Evolutionary conservation across 2,888 invertebrate species (phyloP).

Genomic region (Acleris emargana): DNA sequence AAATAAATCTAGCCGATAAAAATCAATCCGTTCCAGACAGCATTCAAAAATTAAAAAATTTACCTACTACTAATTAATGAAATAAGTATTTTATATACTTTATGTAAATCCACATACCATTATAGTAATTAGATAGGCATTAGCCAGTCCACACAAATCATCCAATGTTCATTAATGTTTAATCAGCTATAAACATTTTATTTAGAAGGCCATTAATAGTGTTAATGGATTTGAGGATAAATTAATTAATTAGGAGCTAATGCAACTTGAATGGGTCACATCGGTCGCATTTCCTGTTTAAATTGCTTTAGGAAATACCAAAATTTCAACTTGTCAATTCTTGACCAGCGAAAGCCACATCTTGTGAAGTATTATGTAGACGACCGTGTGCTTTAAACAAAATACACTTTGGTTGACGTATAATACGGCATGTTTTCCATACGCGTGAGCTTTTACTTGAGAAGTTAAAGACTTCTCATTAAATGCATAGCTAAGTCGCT

Average conservation of each 20-base stretch:
- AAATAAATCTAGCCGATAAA: conserved; percentile 13
- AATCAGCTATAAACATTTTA: conserved; percentile 34
- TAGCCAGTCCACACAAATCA: conserved; percentile 26
- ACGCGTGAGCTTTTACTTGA: too few relatives aligned
- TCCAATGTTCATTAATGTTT: conserved; percentile 29
- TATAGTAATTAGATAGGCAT: conserved; percentile 27
- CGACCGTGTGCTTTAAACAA: not conserved
- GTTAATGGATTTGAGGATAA: conserved; percentile 28
- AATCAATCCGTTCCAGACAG: conserved; percentile 18
- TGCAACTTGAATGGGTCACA: conserved; percentile 6
- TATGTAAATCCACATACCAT: conserved; percentile 26
- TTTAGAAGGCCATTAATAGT: conserved; percentile 26
- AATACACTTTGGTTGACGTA: too few relatives aligned
- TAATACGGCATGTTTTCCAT: too few relatives aligned
- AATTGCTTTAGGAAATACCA: not conserved
- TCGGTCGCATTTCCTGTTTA: conserved; percentile 12
- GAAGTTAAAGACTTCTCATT: too few relatives aligned
- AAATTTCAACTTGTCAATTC: not conserved
- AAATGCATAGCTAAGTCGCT: too few relatives aligned
- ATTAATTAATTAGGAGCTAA: conserved; percentile 14
- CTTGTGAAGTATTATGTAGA: too few relatives aligned
- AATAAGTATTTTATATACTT: conserved; percentile 18
- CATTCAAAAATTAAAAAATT: too few relatives aligned
- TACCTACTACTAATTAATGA: conserved; percentile 24
- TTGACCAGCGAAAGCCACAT: not conserved